Percentiles rank a stretch among this genome's conserved stretches.
Conservation (phyloP, 2,888 invertebrate species). For the Plebejus melissa region DNA sequence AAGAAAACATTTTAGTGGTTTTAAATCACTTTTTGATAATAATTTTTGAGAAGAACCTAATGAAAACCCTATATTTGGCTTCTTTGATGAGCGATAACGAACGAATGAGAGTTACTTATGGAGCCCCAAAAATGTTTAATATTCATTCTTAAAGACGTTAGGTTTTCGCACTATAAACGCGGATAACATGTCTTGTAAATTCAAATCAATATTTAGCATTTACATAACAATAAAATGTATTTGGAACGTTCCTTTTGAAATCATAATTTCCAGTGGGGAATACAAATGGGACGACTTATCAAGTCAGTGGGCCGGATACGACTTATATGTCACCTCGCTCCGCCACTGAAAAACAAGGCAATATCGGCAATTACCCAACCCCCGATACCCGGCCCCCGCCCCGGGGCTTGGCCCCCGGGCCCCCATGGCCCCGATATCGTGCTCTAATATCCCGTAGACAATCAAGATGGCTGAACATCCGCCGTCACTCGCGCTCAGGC, state of each 20-base stretch:
- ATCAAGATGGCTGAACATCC: conserved; percentile 69
- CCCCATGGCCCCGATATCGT: conserved; percentile 45
- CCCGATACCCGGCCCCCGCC: conserved; percentile 34
- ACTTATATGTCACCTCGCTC: conserved; percentile 22
- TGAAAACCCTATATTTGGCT: too few relatives aligned
- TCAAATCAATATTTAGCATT: neutral
- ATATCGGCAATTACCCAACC: conserved; percentile 54
- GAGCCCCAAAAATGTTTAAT: too few relatives aligned
- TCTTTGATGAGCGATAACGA: too few relatives aligned
- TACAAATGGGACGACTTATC: conserved; percentile 24
- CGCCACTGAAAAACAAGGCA: conserved; percentile 44
- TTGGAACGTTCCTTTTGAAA: neutral
- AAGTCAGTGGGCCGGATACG: conserved; percentile 22
- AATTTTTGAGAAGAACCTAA: too few relatives aligned
- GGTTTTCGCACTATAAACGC: too few relatives aligned
- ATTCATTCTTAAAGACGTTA: too few relatives aligned
- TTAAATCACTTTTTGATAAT: too few relatives aligned
- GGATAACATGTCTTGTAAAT: too few relatives aligned
- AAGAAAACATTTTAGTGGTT: neutral
- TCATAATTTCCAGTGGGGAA: conserved; percentile 24
- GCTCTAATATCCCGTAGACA: conserved; percentile 55
- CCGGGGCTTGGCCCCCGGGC: conserved; percentile 43
- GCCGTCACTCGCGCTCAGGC: conserved; percentile 45
- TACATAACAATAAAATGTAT: conserved; percentile 2
- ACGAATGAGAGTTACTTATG: too few relatives aligned